Conservation (phyloP, 2,113 vertebrate species). For the Acinonyx jubatus region DNA sequence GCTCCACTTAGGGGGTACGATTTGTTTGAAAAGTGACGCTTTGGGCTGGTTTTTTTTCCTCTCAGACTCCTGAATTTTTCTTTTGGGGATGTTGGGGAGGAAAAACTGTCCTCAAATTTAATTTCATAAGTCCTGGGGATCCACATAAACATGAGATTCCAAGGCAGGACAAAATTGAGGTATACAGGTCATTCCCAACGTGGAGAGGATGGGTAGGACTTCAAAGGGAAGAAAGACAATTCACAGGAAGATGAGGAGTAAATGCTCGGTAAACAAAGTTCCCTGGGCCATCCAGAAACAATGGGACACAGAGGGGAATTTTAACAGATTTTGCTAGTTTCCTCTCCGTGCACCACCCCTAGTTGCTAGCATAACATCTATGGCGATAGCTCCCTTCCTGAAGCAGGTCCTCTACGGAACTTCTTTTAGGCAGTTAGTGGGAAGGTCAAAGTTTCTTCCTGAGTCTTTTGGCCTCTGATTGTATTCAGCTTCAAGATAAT, state of each 20-base stretch:
- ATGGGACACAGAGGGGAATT: neutral
- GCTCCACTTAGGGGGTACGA: neutral
- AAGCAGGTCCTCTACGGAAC: neutral
- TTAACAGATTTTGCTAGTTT: neutral
- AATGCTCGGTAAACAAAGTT: neutral
- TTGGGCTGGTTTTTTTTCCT: neutral
- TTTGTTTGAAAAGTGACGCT: neutral
- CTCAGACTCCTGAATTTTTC: neutral
- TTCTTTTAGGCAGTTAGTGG: neutral
- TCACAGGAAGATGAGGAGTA: neutral
- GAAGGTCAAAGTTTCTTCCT: neutral
- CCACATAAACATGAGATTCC: neutral
- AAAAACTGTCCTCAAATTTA: neutral
- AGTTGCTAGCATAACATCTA: neutral
- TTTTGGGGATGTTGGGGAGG: neutral
- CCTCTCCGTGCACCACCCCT: neutral
- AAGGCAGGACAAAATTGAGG: neutral
- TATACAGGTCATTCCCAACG: neutral
- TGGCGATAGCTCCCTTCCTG: neutral
- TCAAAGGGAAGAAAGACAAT: neutral
- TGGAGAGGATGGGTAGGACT: neutral
- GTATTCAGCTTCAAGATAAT: neutral
- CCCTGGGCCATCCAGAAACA: neutral
- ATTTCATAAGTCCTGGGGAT: neutral
- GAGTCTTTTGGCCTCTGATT: neutral